Conservation (phyloP, 2,797 vertebrate species). For the Cyprinella venusta region DNA sequence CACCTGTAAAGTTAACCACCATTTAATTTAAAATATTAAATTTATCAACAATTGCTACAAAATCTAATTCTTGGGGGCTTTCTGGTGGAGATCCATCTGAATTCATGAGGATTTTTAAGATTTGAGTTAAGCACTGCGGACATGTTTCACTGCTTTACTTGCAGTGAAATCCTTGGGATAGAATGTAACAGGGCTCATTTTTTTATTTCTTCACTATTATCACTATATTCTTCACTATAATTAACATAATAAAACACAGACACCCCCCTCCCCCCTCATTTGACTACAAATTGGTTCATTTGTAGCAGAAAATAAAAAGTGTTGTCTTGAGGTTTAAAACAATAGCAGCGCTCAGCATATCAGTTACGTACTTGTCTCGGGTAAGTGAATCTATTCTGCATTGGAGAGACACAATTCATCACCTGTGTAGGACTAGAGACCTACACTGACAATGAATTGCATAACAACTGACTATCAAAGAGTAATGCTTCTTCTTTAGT, state of each 20-base stretch:
- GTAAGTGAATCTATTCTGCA: background rate
- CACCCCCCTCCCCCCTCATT: background rate
- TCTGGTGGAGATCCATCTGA: background rate
- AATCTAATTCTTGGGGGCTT: slow-evolving; percentile 30
- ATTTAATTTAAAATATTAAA: background rate
- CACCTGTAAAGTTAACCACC: background rate
- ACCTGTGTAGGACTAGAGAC: slow-evolving; percentile 8
- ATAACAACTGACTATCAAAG: slow-evolving; percentile 19
- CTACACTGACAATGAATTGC: slow-evolving; percentile 19
- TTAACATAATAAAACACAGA: slow-evolving; percentile 4
- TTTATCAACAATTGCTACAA: slow-evolving; percentile 14
- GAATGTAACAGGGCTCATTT: background rate
- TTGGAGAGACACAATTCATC: background rate
- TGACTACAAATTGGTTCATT: background rate
- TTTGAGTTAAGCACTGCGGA: too few relatives aligned
- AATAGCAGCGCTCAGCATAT: background rate
- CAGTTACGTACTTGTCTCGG: slow-evolving; percentile 24
- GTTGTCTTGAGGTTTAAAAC: slow-evolving; percentile 19
- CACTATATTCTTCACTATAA: slow-evolving; percentile 15
- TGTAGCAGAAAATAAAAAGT: slow-evolving; percentile 30
- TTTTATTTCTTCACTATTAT: slow-evolving; percentile 36
- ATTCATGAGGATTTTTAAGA: slow-evolving; percentile 46
- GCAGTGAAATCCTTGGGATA: slow-evolving; percentile 10
- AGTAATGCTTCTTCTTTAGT: background rate
- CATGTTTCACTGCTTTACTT: slow-evolving; percentile 27